Evolutionary conservation across 53 echinoderm and acorn worm genomes (phyloP), one percentile per base, ranked within the genome.

Genomic region (Paracentrotus lividus): DNA sequence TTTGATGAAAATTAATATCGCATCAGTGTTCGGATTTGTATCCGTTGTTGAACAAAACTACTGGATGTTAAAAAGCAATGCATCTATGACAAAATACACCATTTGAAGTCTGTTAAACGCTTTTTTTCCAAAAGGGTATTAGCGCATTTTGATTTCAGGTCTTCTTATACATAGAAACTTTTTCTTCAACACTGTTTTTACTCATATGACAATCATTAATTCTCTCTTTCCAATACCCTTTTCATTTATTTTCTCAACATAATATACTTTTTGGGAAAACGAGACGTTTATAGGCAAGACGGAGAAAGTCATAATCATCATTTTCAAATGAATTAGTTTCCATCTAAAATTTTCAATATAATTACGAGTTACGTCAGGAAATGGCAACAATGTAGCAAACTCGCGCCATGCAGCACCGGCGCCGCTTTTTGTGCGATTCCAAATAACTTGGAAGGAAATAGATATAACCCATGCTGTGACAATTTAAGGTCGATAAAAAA

Each of bases 281-380:
- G 18, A 72, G 18, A 69, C 32, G 10, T 1, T 40, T 40, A 15
- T 16, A 20, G 67, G 24, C 18, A 32, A 40, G 18, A n/a, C n/a
- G n/a, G 38, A 72, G 38, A 38, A 38, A 72, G 6, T 4, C 72
- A 72, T 40, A 36, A 40, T 4, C 16, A 72, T 72, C 72, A 72
- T 72, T 72, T 72, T 72, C 40, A 6, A 72, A 72, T 72, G 40
- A 72, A 72, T 72, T 68, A 72, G 36, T 36, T 4, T 72, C 32
- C 36, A 72, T 72, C 21, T 72, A 64, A 10, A 64, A 64, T 10
- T 64, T 10, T 64, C 40, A 38, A 72, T 72, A 64, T 64, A 64
- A 64, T 72, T 16, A 36, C 36, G 20, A 40, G 21, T 72, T 36
- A 72, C 40, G 20, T 72, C 36, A 40, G 40, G 20, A 72, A 72